Evolutionary conservation across 2,888 invertebrate genomes (phyloP), one percentile per base, ranked within the genome.

Genomic region (Rhodophaea formosa): DNA sequence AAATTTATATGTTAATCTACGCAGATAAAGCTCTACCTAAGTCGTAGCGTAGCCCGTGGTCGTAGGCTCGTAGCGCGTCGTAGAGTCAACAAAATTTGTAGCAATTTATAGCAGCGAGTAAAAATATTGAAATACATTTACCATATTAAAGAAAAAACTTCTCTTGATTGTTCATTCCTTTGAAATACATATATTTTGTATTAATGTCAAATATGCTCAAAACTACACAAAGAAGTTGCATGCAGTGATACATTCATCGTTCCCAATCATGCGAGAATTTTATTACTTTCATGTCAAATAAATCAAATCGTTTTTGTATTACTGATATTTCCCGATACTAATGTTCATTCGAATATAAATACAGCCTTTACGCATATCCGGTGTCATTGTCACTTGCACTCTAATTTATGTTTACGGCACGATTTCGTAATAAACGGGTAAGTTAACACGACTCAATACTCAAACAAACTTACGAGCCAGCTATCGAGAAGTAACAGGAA

Each of bases 401-500:
- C 54, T 45, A 54, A 54, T 45, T 45, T 54, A 55, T 47, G 45
- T 44, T 32, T 45, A 45, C 14, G 30, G 1, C 35, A 17, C 32
- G 43, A 53, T 47, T 52, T 53, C 16, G 12, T 51, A 56, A 47
- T 49, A 49, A 49, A 42, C 15, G 47, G 35, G 54, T 56, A 60
- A 59, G 58, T 56, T 12, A 49, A 29, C 15, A 49, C 15, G 15
- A 35, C 12, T 42, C 49, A 16, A 42, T 15, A 29, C 39, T 42
- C 23, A n/a, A n/a, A 43, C 49, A 43, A 54, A 8, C 10, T n/a
- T 30, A 12, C 43, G 45, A 44, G 8, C 39, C 7, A 55, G 44
- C 39, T 49, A 45, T 51, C 35, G n/a, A 29, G n/a, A 56, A 63
- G 57, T 61, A 66, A 58, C 58, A 64, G 58, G 62, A 62, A 64